These are phyloP conservation scores for Drosophila asahinai DNA, from an alignment of 1,140 invertebrate species.

Conservation along the genomic window DNA sequence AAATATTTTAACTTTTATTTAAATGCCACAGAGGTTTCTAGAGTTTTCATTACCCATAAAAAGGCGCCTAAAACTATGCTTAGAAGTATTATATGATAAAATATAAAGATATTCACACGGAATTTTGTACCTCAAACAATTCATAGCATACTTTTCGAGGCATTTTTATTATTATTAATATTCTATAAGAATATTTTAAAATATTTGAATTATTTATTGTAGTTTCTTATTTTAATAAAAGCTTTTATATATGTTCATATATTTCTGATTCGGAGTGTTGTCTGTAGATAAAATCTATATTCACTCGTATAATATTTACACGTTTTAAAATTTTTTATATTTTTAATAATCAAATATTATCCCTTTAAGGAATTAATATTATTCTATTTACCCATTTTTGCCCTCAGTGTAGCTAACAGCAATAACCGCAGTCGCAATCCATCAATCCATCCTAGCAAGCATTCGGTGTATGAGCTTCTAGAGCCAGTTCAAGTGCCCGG, in stretches of 20 bases:
- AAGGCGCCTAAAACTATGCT: too few species aligned
- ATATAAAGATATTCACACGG: too few species aligned
- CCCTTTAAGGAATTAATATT: not conserved
- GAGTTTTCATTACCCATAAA: too few species aligned
- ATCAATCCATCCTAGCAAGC: conserved; percentile 72
- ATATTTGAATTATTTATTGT: too few species aligned
- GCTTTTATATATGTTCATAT: not conserved
- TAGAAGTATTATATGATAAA: too few species aligned
- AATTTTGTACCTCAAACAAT: too few species aligned
- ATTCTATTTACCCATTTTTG: accelerated
- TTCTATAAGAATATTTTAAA: too few species aligned
- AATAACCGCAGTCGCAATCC: conserved; percentile 65
- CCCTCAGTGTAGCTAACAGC: conserved; percentile 18
- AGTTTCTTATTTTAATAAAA: not conserved
- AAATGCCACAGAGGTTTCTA: too few species aligned
- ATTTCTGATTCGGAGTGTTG: not conserved
- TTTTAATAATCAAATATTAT: too few species aligned
- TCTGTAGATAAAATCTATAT: not conserved
- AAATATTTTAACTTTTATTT: too few species aligned
- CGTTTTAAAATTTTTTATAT: not conserved
- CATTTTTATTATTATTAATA: too few species aligned
- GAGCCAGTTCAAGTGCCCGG: conserved; percentile 76
- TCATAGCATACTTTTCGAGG: too few species aligned
- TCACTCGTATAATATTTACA: not conserved
- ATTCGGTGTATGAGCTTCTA: conserved; percentile 47